These are phyloP conservation scores for Scomberomorus guttatus DNA, from an alignment of 2,797 vertebrate species.

Conservation along the genomic window DNA sequence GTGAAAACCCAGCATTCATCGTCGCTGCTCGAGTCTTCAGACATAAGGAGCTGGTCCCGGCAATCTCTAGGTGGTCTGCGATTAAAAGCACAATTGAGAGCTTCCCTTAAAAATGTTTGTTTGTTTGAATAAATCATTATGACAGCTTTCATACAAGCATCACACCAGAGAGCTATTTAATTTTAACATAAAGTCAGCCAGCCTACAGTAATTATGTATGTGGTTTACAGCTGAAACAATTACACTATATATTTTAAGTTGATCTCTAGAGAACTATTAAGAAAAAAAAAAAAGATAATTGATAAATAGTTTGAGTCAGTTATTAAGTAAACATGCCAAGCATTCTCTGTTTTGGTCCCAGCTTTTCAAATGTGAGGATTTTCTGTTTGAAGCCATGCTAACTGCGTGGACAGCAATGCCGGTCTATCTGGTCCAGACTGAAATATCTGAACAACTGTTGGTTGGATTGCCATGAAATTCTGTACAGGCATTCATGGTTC, in stretches of 20 bases:
- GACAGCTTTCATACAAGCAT: neutral
- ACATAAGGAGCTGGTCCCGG: constrained; percentile 41
- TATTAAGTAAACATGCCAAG: neutral
- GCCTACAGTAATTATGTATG: neutral
- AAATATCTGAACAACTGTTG: no score
- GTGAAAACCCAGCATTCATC: constrained; percentile 54
- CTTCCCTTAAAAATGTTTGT: neutral
- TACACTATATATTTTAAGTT: neutral
- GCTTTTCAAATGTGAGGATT: no score
- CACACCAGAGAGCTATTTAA: neutral
- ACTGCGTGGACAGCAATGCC: no score
- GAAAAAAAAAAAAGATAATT: no score
- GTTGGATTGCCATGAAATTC: no score
- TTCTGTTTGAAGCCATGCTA: no score
- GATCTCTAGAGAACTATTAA: no score
- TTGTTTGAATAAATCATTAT: neutral
- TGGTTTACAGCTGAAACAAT: neutral
- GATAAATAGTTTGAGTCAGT: neutral
- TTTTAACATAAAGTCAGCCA: neutral
- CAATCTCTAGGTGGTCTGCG: constrained; percentile 67
- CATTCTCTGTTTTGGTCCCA: no score
- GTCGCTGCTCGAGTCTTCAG: constrained; percentile 78
- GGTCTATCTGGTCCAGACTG: no score
- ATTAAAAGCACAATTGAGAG: constrained; percentile 33
- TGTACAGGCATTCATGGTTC: no score